Evolutionary conservation across 1,140 invertebrate species (phyloP), one percentile per base, ranked within the genome.

Genomic region (Helicoverpa zea): DNA sequence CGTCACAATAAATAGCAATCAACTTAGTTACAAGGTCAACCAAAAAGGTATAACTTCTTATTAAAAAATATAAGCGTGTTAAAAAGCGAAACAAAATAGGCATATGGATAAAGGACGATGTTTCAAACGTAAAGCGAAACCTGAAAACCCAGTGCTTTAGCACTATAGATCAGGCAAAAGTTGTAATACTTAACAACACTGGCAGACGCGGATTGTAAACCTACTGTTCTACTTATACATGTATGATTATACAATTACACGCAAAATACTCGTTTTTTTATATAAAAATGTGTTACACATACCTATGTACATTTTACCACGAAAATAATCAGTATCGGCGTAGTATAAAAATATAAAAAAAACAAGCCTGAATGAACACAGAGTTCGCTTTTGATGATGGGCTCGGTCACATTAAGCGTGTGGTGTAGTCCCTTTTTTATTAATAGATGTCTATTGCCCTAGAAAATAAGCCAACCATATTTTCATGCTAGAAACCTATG

Each of bases 371-470:
- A 88, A 83, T 84, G 86, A 89, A 84, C 90, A 85, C 82, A 88
- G 82, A 81, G 84, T 49, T 16, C 76, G 51, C 63, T 79, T 68
- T 68, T 79, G 76, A 77, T 75, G 81, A 81, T 78, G 63, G 75
- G 77, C 80, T 84, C 76, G 70, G 90, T 84, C 90, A 90, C 87
- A 91, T 91, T 90, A 92, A 90, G 85, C 90, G 89, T 43, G 35
- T 43, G 35, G 35, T 92, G 87, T 88, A 90, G 86, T 54, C 87
- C 84, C 89, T 89, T 89, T 88, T 90, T 91, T 94, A 94, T 91
- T 91, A 90, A 92, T 94, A 94, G 91, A 88, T 84, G 86, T 87
- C 86, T 89, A 90, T 88, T 91, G 92, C 86, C 92, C 93, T 91
- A 94, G 89, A 94, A 93, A 92, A 88, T 91, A 87, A 94, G 84